Base-by-base conservation (phyloP, 2,113 vertebrate genomes). In the Cottus gobio region DNA sequence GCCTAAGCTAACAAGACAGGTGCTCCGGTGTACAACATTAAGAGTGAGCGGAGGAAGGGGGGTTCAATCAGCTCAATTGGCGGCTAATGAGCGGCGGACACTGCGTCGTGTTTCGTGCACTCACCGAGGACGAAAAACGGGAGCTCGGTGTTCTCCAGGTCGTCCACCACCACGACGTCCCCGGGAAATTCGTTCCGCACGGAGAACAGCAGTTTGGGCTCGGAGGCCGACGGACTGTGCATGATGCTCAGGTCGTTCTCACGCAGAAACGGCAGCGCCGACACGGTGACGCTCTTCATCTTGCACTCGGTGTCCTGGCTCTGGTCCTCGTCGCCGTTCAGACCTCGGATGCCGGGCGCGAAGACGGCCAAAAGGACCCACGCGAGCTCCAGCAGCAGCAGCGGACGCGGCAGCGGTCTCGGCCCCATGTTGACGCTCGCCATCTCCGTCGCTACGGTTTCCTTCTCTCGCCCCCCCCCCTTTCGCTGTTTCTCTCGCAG, bases 171-270 rank as follows among this genome's bases (percentile, higher is more conserved):
- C 85, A 97, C 96, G 80, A 99, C 95, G 83, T 99, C 97, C 0
- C 98, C 98, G n/a, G 98, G 98, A 69, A 99, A 99, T 83, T 99
- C 98, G 91, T 99, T 99, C 77, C 97, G 94, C 10, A 99, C 97
- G 16, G 97, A 99, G 95, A 99, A 99, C 77, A 99, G 97, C 74
- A 99, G 97, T 96, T 99, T 99, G 92, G 98, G 97, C 93, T 99
- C 98, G 39, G 97, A 97, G 96, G 97, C 97, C 94, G 98, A 99
- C 46, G 98, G 96, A 74, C 97, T 97, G 94, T 99, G 98, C 98
- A 99, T 99, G 96, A 99, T 99, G 95, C 96, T 98, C 91, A 99
- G 95, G 95, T 99, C 98, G 94, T 99, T 99, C 85, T 99, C 98
- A 52, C 98, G 90, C 88, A 99, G 87, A 93, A 99, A 99, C 71